Conservation (phyloP, 2,113 vertebrate species). For the Hippopotamus amphibius region DNA sequence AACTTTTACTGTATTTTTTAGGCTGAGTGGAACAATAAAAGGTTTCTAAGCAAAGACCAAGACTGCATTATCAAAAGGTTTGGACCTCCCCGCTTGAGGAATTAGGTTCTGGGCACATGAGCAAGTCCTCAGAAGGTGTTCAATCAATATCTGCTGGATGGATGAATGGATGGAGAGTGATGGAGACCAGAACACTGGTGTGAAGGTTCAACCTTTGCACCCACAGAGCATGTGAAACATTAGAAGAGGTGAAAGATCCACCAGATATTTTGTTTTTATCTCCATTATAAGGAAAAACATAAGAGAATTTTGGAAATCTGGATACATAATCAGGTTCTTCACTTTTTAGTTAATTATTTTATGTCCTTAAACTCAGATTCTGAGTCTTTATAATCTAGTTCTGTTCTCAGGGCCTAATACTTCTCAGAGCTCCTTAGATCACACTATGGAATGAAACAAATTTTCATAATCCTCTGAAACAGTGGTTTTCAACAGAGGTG, state of each 20-base stretch:
- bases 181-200: neutral
- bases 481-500: neutral
- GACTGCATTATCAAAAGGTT: neutral
- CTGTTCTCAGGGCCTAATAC: neutral
- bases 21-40: neutral
- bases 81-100: neutral
- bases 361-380: neutral
- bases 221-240: neutral
- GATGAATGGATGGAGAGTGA: neutral
- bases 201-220: neutral
- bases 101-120: no score
- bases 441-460: neutral
- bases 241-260: neutral
- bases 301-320: neutral
- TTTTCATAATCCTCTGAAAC: neutral
- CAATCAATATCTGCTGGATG: neutral
- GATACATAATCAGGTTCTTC: neutral
- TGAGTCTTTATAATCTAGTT: neutral
- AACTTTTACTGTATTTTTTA: neutral
- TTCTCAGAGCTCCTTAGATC: neutral
- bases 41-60: neutral
- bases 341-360: slow-evolving; percentile 33
- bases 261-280: neutral
- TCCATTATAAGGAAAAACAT: neutral
- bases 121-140: neutral